Conservation (phyloP, 2,113 vertebrate genomes). For the Bufo gargarizans region DNA sequence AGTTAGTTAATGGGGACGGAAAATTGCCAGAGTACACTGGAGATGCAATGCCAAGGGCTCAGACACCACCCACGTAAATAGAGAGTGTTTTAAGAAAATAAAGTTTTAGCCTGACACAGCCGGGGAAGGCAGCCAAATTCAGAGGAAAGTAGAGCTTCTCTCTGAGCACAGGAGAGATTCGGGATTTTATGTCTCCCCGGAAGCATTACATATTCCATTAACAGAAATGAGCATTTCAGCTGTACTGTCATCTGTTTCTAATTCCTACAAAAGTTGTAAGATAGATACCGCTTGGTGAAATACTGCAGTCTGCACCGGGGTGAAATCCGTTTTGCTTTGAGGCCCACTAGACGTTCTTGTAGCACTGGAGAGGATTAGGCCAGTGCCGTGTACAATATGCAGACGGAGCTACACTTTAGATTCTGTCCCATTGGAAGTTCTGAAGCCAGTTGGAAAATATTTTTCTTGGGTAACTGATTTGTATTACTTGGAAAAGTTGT, state of each 20-base stretch:
- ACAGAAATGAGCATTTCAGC: slow-evolving; percentile 8
- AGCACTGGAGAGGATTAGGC: background rate
- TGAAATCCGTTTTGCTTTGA: background rate
- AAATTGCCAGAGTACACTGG: slow-evolving; percentile 31
- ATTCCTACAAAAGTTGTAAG: slow-evolving; percentile 2
- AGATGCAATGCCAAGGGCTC: slow-evolving; percentile 36
- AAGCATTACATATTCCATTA: slow-evolving; percentile 42
- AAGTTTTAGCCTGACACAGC: slow-evolving; percentile 45
- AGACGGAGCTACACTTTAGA: background rate
- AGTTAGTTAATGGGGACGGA: slow-evolving; percentile 37
- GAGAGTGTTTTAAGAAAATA: slow-evolving; percentile 51
- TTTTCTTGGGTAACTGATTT: background rate
- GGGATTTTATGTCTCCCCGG: slow-evolving; percentile 41
- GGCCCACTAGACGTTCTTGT: background rate
- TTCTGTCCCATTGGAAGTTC: background rate
- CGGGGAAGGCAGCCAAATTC: slow-evolving; percentile 39
- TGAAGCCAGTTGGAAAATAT: background rate
- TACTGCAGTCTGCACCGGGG: background rate
- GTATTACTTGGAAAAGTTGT: background rate
- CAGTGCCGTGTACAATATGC: background rate
- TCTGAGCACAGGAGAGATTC: background rate
- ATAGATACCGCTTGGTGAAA: background rate
- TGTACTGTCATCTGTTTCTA: slow-evolving; percentile 1
- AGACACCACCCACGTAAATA: slow-evolving; percentile 56
- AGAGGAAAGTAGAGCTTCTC: slow-evolving; percentile 10